Evolutionary conservation across 92 coral and sea anemone species (phyloP).

Genomic region (Epizoanthus ramosus): DNA sequence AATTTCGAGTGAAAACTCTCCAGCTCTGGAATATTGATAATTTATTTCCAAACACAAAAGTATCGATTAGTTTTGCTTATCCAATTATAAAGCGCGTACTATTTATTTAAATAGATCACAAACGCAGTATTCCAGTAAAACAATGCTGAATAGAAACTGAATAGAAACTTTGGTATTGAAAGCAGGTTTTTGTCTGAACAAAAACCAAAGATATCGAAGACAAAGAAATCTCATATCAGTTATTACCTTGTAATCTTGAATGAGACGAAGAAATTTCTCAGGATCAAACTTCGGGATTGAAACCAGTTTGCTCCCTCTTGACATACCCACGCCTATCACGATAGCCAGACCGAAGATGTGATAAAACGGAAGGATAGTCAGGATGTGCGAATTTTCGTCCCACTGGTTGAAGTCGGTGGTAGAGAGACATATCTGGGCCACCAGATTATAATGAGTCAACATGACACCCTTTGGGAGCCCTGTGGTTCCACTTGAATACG

Average conservation of each 20-base stretch:
- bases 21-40: background rate
- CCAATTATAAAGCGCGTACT: too few relatives aligned
- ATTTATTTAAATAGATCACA: too few relatives aligned
- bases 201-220: too few relatives aligned
- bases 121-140: too few relatives aligned
- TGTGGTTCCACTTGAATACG: constrained; percentile 94
- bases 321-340: constrained; percentile 63
- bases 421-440: constrained; percentile 61
- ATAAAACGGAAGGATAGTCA: constrained; percentile 83
- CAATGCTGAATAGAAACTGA: too few relatives aligned
- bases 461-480: constrained; percentile 88
- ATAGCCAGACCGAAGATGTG: constrained; percentile 77
- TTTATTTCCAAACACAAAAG: too few relatives aligned
- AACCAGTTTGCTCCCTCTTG: constrained; percentile 64
- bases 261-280: constrained; percentile 60
- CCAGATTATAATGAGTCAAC: constrained; percentile 81
- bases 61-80: too few relatives aligned
- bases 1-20: background rate
- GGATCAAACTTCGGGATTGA: constrained; percentile 75
- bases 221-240: too few relatives aligned
- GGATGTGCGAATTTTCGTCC: constrained; percentile 54
- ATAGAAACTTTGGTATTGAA: too few relatives aligned
- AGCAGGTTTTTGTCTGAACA: too few relatives aligned
- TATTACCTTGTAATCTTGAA: constrained; percentile 73
- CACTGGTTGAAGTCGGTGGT: constrained; percentile 59